Evolutionary conservation across 1,140 invertebrate species (phyloP).

Genomic region (Heterodera carotae): DNA sequence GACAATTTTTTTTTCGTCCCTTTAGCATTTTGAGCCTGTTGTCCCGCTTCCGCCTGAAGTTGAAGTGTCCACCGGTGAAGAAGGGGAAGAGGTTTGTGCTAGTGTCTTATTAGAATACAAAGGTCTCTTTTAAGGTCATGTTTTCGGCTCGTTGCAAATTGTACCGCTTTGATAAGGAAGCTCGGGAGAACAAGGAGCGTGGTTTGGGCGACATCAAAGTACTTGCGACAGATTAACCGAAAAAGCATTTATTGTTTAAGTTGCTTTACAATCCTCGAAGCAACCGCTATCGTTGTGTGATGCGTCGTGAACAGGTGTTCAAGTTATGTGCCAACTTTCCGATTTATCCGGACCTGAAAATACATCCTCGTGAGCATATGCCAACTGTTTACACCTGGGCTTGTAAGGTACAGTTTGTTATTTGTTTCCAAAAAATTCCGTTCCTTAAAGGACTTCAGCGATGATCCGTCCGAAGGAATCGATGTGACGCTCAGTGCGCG

Average conservation of each 20-base stretch:
- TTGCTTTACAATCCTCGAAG: conserved; percentile 35
- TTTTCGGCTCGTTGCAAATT: conserved; percentile 54
- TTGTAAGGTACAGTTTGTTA: conserved; percentile 30
- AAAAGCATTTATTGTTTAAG: conserved; percentile 1
- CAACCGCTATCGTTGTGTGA: conserved; percentile 61
- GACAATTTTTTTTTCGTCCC: no score
- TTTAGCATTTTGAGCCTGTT: conserved; percentile 67
- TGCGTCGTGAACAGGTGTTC: conserved; percentile 68
- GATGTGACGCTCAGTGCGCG: conserved; percentile 38
- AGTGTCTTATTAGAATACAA: background rate
- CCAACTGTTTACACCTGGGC: conserved; percentile 39
- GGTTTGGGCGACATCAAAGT: conserved; percentile 68
- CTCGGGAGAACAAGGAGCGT: conserved; percentile 68
- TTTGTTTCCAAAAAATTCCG: background rate
- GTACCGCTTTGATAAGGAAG: conserved; percentile 53
- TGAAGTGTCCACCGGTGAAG: conserved; percentile 60
- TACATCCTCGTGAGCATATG: conserved; percentile 30
- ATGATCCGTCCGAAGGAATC: conserved; percentile 20
- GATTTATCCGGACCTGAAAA: conserved; percentile 30
- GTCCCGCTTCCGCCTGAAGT: conserved; percentile 67
- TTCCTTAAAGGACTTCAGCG: conserved; percentile 37
- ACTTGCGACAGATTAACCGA: background rate
- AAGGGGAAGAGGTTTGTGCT: conserved; percentile 49
- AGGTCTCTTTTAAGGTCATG: conserved; percentile 41
- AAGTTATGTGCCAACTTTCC: conserved; percentile 68